Base-by-base conservation (phyloP, 2,113 vertebrate species). In the Hypomesus transpacificus region DNA sequence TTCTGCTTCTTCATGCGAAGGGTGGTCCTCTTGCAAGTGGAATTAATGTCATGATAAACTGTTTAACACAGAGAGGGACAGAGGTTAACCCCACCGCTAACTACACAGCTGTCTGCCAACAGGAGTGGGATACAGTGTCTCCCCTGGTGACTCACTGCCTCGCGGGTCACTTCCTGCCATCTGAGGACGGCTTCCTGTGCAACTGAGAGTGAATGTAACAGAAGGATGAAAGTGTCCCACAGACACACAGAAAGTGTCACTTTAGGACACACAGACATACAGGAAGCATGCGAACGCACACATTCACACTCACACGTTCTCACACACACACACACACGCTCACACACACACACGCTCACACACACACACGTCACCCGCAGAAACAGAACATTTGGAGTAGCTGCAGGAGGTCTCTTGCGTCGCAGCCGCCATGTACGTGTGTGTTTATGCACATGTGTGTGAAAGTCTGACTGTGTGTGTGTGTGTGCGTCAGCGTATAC, bases 1-100 rank as follows among this genome's bases (percentile, higher is more conserved):
- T 91, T 94, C 73, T 98, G 93, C 76, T 96, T 98, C 91, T 95
- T 96, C 93, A 99, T 96, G 82, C 84, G 90, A 31, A 98, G 92
- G 0, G 84, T 91, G 1, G 96, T 97, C 81, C 87, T 92, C 84
- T 96, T 96, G 87, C 93, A 97, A 26, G 77, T 94, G 66, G 92
- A 89, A 4, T 90, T 81, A 18, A 98, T 92, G 79, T 98, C 94
- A 14, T 98, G 96, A 84, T 92, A 98, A 91, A 98, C 97, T 99
- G 85, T 75, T 14, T 50, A 26, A 56, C 68, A 81, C 74, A 85
- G 28, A 62, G 85, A 28, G 77, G 61, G 61, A 77, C 54, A 7
- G 11, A 11, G 46, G 17, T 2, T 21, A 56, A 26, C 14, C n/a
- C 3, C 20, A 17, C 22, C 31, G 20, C n/a, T n/a, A 54, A 22